Conservation (phyloP, 1,140 invertebrate genomes). For the Drosophila teissieri region DNA sequence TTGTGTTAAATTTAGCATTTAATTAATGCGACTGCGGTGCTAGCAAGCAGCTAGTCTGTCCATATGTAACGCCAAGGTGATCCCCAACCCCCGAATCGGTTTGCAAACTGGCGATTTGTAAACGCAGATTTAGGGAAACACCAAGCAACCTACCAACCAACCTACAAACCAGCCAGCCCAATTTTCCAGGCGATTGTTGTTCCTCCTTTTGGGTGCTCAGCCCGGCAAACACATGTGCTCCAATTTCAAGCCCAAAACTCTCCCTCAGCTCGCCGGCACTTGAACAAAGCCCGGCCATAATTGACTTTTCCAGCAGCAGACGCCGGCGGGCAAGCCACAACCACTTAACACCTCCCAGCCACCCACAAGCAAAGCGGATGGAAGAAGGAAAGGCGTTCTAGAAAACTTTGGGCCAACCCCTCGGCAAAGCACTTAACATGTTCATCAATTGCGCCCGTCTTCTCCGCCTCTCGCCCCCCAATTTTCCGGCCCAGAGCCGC, state of each 20-base stretch:
- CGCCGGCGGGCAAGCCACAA: conserved; percentile 49
- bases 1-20: conserved; percentile 80
- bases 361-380: conserved; percentile 31
- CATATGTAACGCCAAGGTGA: conserved; percentile 8
- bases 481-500: conserved; percentile 27
- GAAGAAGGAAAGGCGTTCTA: conserved; percentile 52
- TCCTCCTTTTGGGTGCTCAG: conserved; percentile 13
- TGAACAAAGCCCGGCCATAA: conserved; percentile 75
- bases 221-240: conserved; percentile 47
- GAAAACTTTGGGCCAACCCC: conserved; percentile 58
- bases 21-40: conserved; percentile 69
- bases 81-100: conserved; percentile 21
- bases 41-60: conserved; percentile 24
- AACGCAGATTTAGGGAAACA: conserved; percentile 29
- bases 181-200: conserved; percentile 18
- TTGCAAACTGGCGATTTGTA: conserved; percentile 6
- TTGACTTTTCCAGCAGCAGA: conserved; percentile 65
- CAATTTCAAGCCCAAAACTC: conserved; percentile 58
- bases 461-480: conserved; percentile 23
- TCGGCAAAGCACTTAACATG: conserved; percentile 75
- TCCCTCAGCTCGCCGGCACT: conserved; percentile 49
- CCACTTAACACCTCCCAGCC: conserved; percentile 30
- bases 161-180: not conserved
- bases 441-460: conserved; percentile 68
- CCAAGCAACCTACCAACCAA: not conserved